These are phyloP conservation scores for Eubasilissa regina DNA, from an alignment of 1,140 invertebrate species.

Conservation along the genomic window DNA sequence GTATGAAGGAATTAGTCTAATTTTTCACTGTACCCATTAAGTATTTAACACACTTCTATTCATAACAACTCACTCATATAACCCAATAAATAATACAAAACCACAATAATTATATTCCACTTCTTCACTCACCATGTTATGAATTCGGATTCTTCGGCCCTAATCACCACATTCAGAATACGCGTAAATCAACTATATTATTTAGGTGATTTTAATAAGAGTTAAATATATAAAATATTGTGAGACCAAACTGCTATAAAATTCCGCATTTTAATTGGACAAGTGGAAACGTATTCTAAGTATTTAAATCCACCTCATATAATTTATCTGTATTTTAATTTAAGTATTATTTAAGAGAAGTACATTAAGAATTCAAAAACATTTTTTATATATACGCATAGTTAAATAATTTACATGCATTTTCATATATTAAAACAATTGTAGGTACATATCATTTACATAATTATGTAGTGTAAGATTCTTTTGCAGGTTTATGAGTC, in stretches of 20 bases:
- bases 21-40: background rate
- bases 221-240: no score
- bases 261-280: conserved; percentile 8
- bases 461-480: no score
- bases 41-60: conserved; percentile 35
- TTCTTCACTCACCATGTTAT: background rate
- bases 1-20: background rate
- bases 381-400: background rate
- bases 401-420: no score
- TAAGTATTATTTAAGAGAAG: background rate
- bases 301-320: conserved; percentile 15
- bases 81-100: conserved; percentile 12
- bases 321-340: conserved; percentile 22
- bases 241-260: no score
- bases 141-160: background rate
- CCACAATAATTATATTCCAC: background rate
- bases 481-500: no score
- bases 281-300: background rate
- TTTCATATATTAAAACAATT: no score
- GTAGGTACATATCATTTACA: no score
- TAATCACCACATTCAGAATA: background rate
- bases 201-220: no score
- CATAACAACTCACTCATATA: conserved; percentile 27
- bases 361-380: conserved; percentile 21
- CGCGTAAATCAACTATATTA: background rate